phyloP scores from a whole-genome alignment of 1,140 invertebrate species.

The Muscidifurax raptorellus region DNA sequence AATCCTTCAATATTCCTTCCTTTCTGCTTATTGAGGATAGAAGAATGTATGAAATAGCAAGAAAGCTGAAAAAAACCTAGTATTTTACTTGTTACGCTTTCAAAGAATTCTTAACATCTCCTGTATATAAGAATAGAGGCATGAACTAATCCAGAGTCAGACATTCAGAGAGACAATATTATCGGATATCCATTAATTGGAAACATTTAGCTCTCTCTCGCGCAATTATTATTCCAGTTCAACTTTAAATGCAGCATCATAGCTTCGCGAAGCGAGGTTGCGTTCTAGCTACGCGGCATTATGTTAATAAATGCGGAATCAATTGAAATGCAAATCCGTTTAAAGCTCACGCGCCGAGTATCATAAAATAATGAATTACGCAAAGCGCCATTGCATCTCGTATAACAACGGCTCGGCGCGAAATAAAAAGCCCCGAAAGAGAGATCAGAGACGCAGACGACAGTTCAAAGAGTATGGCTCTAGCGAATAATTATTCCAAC shows the following conservation, averaged over 20 bases:
- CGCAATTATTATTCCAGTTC: neutral
- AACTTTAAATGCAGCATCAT: neutral
- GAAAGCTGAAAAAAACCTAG: no score
- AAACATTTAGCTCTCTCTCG: neutral
- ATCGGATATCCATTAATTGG: neutral
- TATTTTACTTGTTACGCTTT: no score
- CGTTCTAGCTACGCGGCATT: neutral
- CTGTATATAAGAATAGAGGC: neutral
- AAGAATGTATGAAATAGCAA: no score
- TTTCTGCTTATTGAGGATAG: no score
- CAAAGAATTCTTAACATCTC: no score
- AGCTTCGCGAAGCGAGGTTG: neutral
- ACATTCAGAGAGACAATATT: neutral
- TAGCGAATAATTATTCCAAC: constrained; percentile 47
- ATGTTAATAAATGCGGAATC: neutral
- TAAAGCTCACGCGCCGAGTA: neutral
- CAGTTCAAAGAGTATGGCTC: constrained; percentile 37
- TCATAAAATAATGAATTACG: constrained; percentile 12
- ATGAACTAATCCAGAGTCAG: neutral
- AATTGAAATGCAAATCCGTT: constrained; percentile 28
- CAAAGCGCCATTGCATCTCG: neutral
- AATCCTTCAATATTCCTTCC: no score
- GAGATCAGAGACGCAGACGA: neutral
- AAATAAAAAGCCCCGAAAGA: neutral
- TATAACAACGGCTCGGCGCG: neutral